Conservation (phyloP, 2,888 invertebrate species). For the Leptura quadrifasciata region DNA sequence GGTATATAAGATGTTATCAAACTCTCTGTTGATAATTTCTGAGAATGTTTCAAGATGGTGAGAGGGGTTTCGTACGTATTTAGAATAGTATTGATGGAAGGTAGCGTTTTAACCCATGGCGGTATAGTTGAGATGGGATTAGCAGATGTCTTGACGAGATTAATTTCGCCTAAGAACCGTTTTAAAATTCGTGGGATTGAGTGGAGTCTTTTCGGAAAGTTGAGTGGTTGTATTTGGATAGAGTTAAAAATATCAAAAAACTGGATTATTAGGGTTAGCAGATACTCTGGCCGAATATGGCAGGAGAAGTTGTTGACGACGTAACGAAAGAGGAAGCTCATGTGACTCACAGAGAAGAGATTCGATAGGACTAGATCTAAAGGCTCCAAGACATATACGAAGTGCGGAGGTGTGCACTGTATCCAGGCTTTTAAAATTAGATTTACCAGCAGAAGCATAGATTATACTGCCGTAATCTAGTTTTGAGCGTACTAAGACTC, state of each 20-base stretch:
- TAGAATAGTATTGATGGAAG: background rate
- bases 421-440: too few relatives aligned
- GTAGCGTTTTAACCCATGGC: background rate
- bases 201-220: background rate
- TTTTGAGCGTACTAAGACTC: too few relatives aligned
- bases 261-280: background rate
- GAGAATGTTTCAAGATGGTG: background rate
- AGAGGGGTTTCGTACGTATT: background rate
- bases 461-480: too few relatives aligned
- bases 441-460: too few relatives aligned
- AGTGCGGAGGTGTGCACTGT: too few relatives aligned
- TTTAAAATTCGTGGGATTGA: background rate
- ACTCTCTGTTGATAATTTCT: background rate
- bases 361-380: background rate
- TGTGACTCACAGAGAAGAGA: background rate
- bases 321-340: background rate
- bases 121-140: background rate
- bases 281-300: background rate
- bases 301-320: background rate
- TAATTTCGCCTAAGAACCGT: background rate
- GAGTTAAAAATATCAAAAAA: background rate
- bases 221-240: too few relatives aligned
- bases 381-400: too few relatives aligned
- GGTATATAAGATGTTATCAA: background rate
- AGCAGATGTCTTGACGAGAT: conserved; percentile 1